Evolutionary conservation across 2,113 vertebrate species (phyloP).

Genomic region (Bubalus kerabau): DNA sequence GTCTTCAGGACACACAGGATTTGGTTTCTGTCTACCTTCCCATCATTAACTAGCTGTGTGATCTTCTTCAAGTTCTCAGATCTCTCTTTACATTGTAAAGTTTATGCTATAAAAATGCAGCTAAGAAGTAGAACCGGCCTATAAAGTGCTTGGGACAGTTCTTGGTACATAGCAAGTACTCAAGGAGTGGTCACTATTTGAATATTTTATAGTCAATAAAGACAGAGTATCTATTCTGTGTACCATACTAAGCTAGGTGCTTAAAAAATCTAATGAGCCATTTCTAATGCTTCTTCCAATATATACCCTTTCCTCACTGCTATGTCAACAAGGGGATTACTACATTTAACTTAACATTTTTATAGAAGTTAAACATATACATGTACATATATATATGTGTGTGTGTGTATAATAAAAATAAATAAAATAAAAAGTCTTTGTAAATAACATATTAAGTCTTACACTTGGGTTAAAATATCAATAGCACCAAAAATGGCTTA

Average conservation of each 20-base stretch:
- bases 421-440: not conserved
- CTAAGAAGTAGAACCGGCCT: not conserved
- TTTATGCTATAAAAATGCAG: conserved; percentile 5
- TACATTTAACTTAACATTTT: not conserved
- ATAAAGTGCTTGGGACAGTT: not conserved
- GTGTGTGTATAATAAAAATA: not conserved
- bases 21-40: not conserved
- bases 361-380: not conserved
- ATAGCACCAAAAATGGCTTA: not conserved
- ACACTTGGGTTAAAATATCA: not conserved
- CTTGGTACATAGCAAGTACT: not conserved
- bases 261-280: not conserved
- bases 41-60: not conserved
- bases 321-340: not conserved
- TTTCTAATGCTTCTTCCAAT: not conserved
- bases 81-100: not conserved
- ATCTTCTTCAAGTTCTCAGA: not conserved
- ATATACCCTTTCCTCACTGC: not conserved
- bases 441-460: not conserved
- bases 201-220: conserved; percentile 22
- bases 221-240: not conserved
- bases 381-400: not conserved
- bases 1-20: not conserved
- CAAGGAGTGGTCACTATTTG: not conserved
- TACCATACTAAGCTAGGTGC: not conserved